Evolutionary conservation across 1,140 invertebrate species (phyloP).

Genomic region (Pseudomyrmex sp.): DNA sequence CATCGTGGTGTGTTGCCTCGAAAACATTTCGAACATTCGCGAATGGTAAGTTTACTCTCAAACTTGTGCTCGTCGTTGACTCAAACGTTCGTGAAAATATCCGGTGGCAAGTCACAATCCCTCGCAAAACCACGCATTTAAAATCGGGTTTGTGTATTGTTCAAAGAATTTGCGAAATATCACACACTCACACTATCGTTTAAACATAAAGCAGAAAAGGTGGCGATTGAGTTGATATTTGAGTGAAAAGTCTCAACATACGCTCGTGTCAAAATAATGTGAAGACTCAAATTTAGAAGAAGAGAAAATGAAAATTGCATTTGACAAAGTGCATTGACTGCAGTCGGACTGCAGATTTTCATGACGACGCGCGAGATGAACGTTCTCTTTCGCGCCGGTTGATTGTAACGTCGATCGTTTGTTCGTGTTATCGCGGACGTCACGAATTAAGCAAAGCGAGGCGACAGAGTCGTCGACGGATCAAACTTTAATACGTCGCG

Average conservation of each 20-base stretch:
- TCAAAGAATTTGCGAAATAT: slow-evolving; percentile 20
- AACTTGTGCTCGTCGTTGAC: not conserved
- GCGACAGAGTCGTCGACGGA: not conserved
- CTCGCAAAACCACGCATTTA: slow-evolving; percentile 1
- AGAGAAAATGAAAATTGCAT: no score
- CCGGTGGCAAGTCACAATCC: not conserved
- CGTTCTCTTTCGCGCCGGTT: not conserved
- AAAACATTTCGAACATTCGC: slow-evolving; percentile 53
- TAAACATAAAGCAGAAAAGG: slow-evolving; percentile 29
- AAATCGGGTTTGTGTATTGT: slow-evolving; percentile 11
- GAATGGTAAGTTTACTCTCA: slow-evolving; percentile 55
- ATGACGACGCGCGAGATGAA: not conserved
- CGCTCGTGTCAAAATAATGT: no score
- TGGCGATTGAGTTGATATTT: not conserved
- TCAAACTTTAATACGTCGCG: slow-evolving; percentile 3
- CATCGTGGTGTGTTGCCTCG: slow-evolving; percentile 87
- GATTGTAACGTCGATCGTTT: no score
- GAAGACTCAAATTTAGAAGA: no score
- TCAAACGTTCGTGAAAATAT: slow-evolving; percentile 23
- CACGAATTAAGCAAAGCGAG: slow-evolving; percentile 26
- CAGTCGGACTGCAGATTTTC: not conserved
- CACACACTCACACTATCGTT: not conserved
- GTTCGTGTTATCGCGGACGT: slow-evolving; percentile 18
- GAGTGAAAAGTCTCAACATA: not conserved
- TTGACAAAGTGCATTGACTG: not conserved